These are phyloP conservation scores for Drosophila infuscata DNA, from an alignment of 2,888 invertebrate genomes.

Conservation along the genomic window DNA sequence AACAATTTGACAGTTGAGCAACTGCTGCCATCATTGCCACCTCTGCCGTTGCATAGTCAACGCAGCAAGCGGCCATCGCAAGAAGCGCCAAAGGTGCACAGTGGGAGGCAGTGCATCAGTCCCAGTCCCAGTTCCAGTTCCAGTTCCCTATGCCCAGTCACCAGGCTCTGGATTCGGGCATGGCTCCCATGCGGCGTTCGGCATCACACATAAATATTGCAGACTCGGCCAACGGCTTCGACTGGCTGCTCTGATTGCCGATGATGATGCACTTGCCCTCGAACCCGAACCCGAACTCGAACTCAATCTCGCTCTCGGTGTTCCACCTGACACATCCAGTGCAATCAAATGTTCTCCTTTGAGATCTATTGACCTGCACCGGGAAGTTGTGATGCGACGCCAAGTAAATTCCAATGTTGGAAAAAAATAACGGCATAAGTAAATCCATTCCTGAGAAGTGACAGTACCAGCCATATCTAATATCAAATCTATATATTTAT, in stretches of 20 bases:
- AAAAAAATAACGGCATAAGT: not conserved
- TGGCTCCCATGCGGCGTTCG: slow-evolving; percentile 43
- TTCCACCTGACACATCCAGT: slow-evolving; percentile 48
- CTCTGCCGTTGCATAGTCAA: slow-evolving; percentile 39
- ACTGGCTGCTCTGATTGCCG: slow-evolving; percentile 30
- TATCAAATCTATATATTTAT: not conserved
- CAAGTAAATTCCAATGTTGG: not conserved
- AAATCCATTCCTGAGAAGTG: not conserved
- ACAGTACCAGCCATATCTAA: not conserved
- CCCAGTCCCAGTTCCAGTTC: not conserved
- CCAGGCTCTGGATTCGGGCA: slow-evolving; percentile 21
- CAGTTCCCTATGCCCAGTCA: not conserved
- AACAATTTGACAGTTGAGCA: slow-evolving; percentile 80
- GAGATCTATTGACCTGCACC: slow-evolving; percentile 10
- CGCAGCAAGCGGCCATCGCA: slow-evolving; percentile 37
- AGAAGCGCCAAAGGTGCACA: slow-evolving; percentile 75
- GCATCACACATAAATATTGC: slow-evolving; percentile 47
- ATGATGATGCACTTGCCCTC: slow-evolving; percentile 32
- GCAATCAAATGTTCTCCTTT: slow-evolving; percentile 36
- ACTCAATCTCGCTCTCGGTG: slow-evolving; percentile 20
- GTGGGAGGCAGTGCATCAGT: slow-evolving; percentile 57
- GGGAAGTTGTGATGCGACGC: not conserved
- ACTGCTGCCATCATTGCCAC: slow-evolving; percentile 83
- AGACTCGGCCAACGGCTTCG: slow-evolving; percentile 13
- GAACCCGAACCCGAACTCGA: not conserved